A percentile compares a stretch with the other conserved stretches of the same genome.
Evolutionary conservation across 2,888 invertebrate species (phyloP).

Genomic region (Boloria selene): DNA sequence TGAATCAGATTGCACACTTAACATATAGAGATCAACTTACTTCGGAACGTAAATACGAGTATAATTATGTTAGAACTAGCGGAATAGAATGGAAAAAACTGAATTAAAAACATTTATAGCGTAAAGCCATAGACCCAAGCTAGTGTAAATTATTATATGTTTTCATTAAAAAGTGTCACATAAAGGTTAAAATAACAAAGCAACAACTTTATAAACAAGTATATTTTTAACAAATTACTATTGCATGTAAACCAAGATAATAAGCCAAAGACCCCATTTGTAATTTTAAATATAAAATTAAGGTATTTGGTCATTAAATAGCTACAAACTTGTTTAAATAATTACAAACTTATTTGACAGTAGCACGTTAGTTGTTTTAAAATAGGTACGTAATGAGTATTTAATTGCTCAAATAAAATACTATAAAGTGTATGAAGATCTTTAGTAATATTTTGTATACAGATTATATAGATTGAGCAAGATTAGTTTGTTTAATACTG

Average conservation of each 20-base stretch:
- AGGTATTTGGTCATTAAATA: conserved; percentile 5
- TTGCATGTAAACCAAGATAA: conserved; percentile 10
- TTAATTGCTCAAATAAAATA: too few species aligned
- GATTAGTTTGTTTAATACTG: too few species aligned
- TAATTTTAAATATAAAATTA: conserved; percentile 16
- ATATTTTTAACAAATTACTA: conserved; percentile 19
- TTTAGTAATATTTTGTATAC: too few species aligned
- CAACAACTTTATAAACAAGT: conserved; percentile 8
- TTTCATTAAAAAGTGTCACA: not conserved
- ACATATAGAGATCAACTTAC: too few species aligned
- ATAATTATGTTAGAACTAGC: too few species aligned
- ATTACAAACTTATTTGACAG: conserved; percentile 8
- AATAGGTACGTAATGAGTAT: too few species aligned
- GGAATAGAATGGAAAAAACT: too few species aligned
- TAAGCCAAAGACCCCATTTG: conserved; percentile 8
- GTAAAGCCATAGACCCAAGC: not conserved
- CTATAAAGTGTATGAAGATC: too few species aligned
- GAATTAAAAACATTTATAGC: too few species aligned
- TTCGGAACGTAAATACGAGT: too few species aligned
- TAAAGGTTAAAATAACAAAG: conserved; percentile 3
- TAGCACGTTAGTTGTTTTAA: conserved; percentile 4
- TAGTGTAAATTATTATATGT: not conserved
- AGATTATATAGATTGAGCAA: too few species aligned
- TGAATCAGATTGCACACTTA: too few species aligned
- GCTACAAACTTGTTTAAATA: conserved; percentile 4